Base-by-base conservation (phyloP, 30 jellyfish, hydroid and myxozoan species). In the Aurelia sp. region DNA sequence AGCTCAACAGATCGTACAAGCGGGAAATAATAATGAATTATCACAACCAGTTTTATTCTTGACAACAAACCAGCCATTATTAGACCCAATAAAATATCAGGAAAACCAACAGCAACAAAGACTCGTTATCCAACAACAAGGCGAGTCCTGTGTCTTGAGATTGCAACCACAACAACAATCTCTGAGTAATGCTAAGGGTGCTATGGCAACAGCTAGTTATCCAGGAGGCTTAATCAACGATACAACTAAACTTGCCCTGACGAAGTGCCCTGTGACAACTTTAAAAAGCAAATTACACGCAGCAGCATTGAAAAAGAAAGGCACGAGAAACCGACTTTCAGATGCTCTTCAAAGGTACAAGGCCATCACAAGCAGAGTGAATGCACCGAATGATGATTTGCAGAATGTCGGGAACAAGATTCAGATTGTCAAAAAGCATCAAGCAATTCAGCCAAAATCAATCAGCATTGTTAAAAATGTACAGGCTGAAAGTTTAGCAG, bases 211-310 rank as follows among this genome's bases (percentile, higher is more conserved):
- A 23, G 55, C 76, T 53, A 6, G 27, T 16, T 13, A 21, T 31
- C 35, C 41, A 33, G 69, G 88, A 10, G 33, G 51, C 27, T 11
- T 58, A 57, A 13, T 75, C 23, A 41, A 50, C 11, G 88, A 60
- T 1, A 13, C 76, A 18, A 60, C 48, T 33, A 51, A 68, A 20
- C 47, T 20, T 3, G 58, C 81, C 15, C 17, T 81, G 7, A 57
- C 79, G n/a, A 84, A 64, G 1, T 84, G 87, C 40, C 93, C 93
- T 12, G 93, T 84, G 18, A 84, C 93, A 11, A 84, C 93, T 13
- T 50, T 84, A 63, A 84, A 84, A 30, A 84, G 93, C 73, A 84
- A 84, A 79, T 62, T 84, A 21, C 93, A 84, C 27, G 93, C 93
- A 3, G 93, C 93, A 6, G 93, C 93, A 0, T 52, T 84, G 82